A percentile compares a stretch with the other conserved stretches of the same genome.
phyloP scores from a whole-genome alignment of 2,888 invertebrate genomes.

The Ophonus ardosiacus region DNA sequence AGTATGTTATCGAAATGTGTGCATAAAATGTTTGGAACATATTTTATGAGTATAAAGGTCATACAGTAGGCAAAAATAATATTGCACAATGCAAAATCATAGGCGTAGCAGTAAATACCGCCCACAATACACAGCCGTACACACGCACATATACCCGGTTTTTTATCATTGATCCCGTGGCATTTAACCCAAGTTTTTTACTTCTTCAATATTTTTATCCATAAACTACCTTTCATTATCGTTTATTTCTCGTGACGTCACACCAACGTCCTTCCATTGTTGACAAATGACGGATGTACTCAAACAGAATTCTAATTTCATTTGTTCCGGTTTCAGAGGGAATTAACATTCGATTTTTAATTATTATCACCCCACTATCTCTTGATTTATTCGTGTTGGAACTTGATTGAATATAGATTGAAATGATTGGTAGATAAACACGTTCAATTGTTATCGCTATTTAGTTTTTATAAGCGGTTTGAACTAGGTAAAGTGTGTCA shows the following conservation, averaged over 20 bases:
- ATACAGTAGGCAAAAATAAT: not conserved
- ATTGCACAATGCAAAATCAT: slow-evolving; percentile 4
- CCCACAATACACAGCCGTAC: slow-evolving; percentile 27
- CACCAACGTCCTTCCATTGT: slow-evolving; percentile 25
- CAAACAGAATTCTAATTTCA: slow-evolving; percentile 33
- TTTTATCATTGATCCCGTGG: slow-evolving; percentile 36
- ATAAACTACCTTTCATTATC: slow-evolving; percentile 23
- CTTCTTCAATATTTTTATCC: slow-evolving; percentile 9
- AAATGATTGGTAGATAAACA: slow-evolving; percentile 8
- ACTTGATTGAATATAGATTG: slow-evolving; percentile 19
- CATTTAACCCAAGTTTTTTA: slow-evolving; percentile 29
- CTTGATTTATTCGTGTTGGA: not conserved
- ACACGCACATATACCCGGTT: not conserved
- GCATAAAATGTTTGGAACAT: not conserved
- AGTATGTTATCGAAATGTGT: too few relatives aligned
- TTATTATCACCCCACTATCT: slow-evolving; percentile 31
- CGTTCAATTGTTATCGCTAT: not conserved
- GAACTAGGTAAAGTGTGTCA: slow-evolving; percentile 11
- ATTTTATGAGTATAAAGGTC: not conserved
- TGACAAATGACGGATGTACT: slow-evolving; percentile 44
- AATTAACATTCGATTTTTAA: slow-evolving; percentile 36
- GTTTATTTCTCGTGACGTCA: slow-evolving; percentile 18
- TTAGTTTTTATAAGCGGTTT: not conserved
- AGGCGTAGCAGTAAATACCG: not conserved
- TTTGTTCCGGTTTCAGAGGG: slow-evolving; percentile 32